Conservation (phyloP, 2,888 invertebrate genomes). For the Aphelenchoides bicaudatus region DNA sequence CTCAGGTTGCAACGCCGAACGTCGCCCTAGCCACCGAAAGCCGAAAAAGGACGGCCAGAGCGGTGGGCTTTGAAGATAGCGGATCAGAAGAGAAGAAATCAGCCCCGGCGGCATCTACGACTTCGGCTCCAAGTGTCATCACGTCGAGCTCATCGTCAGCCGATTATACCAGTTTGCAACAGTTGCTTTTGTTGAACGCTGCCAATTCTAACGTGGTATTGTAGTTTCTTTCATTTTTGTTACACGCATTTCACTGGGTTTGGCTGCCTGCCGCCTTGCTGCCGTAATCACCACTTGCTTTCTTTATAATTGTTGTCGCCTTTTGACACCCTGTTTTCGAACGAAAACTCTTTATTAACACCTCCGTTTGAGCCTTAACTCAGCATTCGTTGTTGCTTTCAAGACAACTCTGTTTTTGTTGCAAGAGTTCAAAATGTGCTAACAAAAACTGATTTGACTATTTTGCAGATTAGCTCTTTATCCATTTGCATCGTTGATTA, state of each 20-base stretch:
- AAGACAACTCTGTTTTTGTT: background rate
- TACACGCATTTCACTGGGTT: background rate
- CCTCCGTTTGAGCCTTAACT: background rate
- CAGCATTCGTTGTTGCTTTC: background rate
- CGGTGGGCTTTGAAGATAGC: slow-evolving; percentile 16
- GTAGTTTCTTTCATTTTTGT: slow-evolving; percentile 15
- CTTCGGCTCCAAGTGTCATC: background rate
- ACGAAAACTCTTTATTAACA: too few relatives aligned
- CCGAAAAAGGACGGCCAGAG: slow-evolving; percentile 14
- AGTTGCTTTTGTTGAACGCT: slow-evolving; percentile 25
- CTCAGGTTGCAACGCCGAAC: slow-evolving; percentile 13
- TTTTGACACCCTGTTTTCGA: background rate
- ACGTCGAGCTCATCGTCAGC: slow-evolving; percentile 2
- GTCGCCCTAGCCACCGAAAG: slow-evolving; percentile 10
- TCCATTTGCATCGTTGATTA: too few relatives aligned
- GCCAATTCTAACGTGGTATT: slow-evolving; percentile 28
- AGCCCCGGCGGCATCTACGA: background rate
- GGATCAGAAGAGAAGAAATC: slow-evolving; percentile 16
- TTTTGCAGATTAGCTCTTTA: too few relatives aligned
- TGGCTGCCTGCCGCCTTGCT: background rate
- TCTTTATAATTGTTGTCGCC: background rate
- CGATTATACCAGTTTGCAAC: slow-evolving; percentile 19
- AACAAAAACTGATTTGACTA: too few relatives aligned
- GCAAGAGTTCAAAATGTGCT: too few relatives aligned
- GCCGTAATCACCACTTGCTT: background rate